Percentiles rank a stretch among this genome's conserved stretches.
These are phyloP conservation scores for Eulimnadia texana DNA, from an alignment of 1,140 invertebrate genomes.

Conservation along the genomic window DNA sequence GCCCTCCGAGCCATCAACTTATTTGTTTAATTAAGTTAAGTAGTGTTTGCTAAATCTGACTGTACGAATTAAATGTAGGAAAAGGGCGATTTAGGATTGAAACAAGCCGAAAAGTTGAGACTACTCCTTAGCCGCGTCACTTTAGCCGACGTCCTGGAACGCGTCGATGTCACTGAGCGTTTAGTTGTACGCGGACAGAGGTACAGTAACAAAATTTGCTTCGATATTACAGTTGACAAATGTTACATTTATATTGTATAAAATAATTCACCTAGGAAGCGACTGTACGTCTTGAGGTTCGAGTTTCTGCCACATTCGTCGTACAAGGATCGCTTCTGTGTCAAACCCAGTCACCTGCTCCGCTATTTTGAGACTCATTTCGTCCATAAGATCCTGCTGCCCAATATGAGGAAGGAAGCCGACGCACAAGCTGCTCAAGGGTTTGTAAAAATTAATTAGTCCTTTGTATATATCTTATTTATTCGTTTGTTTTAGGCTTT, in stretches of 20 bases:
- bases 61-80: too few relatives aligned
- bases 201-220: not conserved
- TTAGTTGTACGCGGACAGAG: slow-evolving; percentile 29
- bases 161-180: slow-evolving; percentile 47
- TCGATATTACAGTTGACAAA: not conserved
- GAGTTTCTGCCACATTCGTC: slow-evolving; percentile 52
- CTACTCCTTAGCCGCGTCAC: slow-evolving; percentile 58
- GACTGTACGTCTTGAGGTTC: slow-evolving; percentile 33
- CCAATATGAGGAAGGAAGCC: slow-evolving; percentile 2
- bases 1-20: too few relatives aligned
- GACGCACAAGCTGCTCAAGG: slow-evolving; percentile 9
- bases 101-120: slow-evolving; percentile 48
- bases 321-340: slow-evolving; percentile 52
- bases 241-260: too few relatives aligned
- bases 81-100: slow-evolving; percentile 28
- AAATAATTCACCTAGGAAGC: not conserved
- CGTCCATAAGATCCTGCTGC: slow-evolving; percentile 20
- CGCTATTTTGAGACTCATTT: slow-evolving; percentile 33
- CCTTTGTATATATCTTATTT: not conserved
- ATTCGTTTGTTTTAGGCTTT: not conserved
- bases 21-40: too few relatives aligned
- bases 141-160: slow-evolving; percentile 59
- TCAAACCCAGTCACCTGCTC: slow-evolving; percentile 49
- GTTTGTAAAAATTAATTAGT: too few relatives aligned
- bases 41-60: too few relatives aligned